Percentiles rank a stretch among this genome's conserved stretches.
These are phyloP conservation scores for Clytia hemisphaerica DNA, from an alignment of 30 jellyfish, hydroid and myxozoan genomes.

Conservation along the genomic window DNA sequence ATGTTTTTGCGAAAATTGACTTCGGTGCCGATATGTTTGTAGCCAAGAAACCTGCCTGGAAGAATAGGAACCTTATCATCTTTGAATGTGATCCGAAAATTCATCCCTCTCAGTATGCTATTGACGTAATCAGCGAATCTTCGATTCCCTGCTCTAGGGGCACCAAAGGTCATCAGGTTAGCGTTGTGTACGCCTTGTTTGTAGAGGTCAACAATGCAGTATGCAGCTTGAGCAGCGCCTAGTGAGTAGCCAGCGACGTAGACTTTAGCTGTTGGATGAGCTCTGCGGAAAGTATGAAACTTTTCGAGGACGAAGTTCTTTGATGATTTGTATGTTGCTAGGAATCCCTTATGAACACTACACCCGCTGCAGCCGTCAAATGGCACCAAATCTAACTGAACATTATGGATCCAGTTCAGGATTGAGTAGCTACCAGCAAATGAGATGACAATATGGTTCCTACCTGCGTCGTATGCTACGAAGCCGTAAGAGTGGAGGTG, in stretches of 20 bases:
- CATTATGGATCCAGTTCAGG: no score
- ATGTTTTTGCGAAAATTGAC: neutral
- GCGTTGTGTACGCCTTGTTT: neutral
- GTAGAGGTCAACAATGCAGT: neutral
- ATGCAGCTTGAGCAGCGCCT: neutral
- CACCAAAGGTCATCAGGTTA: neutral
- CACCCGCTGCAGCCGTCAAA: neutral
- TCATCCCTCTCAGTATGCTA: neutral
- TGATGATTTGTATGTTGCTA: neutral
- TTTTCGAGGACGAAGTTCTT: neutral
- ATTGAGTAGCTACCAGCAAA: no score
- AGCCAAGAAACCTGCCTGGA: neutral
- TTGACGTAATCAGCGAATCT: neutral
- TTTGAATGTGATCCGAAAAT: neutral
- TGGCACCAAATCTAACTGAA: no score
- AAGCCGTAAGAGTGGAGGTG: no score
- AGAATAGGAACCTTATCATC: neutral
- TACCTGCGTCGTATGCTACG: no score
- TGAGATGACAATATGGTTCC: no score
- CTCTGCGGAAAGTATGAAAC: neutral
- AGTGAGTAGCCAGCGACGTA: neutral
- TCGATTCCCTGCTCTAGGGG: constrained; percentile 1
- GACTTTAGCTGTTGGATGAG: neutral
- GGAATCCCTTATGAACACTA: neutral
- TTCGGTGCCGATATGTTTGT: neutral